Conservation (phyloP, 2,888 invertebrate genomes). For the Drosophila mayaguana region DNA sequence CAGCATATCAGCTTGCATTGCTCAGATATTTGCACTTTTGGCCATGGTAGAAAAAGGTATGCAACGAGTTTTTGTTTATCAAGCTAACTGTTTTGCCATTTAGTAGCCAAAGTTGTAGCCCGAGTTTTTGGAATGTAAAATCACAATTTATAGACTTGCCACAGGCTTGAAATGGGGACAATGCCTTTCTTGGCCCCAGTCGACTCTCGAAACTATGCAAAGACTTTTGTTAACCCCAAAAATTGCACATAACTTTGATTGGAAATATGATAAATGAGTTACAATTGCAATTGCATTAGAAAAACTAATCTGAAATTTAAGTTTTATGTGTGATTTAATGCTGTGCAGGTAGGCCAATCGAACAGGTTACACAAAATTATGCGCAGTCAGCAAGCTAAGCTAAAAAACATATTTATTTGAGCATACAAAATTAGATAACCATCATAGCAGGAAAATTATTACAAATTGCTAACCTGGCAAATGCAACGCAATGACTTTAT, state of each 20-base stretch:
- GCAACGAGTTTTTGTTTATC: constrained; percentile 37
- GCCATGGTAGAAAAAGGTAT: constrained; percentile 35
- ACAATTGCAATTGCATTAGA: neutral
- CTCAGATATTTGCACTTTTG: constrained; percentile 46
- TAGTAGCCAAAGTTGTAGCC: constrained; percentile 20
- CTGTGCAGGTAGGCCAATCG: neutral
- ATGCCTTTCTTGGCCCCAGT: constrained; percentile 2
- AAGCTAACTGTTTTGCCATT: constrained; percentile 34
- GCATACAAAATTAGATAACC: constrained; percentile 49
- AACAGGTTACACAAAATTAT: constrained; percentile 6
- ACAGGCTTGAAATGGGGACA: constrained; percentile 22
- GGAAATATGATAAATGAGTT: constrained; percentile 6
- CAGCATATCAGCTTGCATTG: constrained; percentile 50
- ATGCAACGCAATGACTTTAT: constrained; percentile 70
- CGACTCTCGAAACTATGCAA: constrained; percentile 28
- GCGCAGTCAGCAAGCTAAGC: constrained; percentile 4
- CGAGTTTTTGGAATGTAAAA: constrained; percentile 27
- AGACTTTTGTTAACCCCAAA: neutral
- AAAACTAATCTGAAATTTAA: neutral
- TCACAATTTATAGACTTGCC: constrained; percentile 48
- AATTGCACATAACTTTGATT: constrained; percentile 15
- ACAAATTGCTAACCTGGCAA: constrained; percentile 65
- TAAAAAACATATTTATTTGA: constrained; percentile 36
- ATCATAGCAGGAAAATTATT: constrained; percentile 41
- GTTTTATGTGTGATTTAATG: neutral